Evolutionary conservation across 2,797 vertebrate genomes (phyloP).

Genomic region (Catharus ustulatus): DNA sequence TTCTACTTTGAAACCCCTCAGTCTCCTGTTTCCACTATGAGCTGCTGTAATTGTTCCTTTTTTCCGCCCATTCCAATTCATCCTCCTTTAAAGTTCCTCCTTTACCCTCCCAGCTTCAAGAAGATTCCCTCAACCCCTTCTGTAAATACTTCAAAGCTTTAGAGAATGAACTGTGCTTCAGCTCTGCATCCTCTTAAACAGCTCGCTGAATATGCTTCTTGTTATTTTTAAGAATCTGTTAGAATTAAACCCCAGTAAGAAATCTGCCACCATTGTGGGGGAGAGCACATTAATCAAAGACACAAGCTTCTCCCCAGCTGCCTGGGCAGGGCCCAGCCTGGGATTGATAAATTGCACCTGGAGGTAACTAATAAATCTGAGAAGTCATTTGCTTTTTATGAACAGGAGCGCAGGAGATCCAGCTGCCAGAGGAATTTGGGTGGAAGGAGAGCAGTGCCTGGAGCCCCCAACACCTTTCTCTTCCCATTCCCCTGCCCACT

Average conservation of each 20-base stretch:
- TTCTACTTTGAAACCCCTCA: neutral
- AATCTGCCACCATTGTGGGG: slow-evolving; percentile 47
- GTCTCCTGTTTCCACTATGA: neutral
- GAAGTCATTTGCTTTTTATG: slow-evolving; percentile 70
- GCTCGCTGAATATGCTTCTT: slow-evolving; percentile 24
- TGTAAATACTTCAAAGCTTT: slow-evolving; percentile 33
- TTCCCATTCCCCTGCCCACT: neutral
- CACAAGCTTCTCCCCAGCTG: slow-evolving; percentile 19
- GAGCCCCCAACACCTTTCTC: neutral
- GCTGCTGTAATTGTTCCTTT: neutral
- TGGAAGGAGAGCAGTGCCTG: neutral
- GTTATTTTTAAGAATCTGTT: slow-evolving; percentile 66
- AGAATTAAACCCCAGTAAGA: slow-evolving; percentile 67
- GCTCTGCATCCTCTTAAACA: slow-evolving; percentile 2
- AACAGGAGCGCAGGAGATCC: slow-evolving; percentile 35
- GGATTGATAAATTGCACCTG: slow-evolving; percentile 69
- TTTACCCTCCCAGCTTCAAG: neutral
- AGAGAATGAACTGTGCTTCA: neutral
- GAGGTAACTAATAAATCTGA: slow-evolving; percentile 72
- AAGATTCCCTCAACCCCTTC: neutral
- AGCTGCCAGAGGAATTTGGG: slow-evolving; percentile 16
- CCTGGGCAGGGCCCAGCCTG: slow-evolving; percentile 35
- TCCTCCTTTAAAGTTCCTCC: neutral
- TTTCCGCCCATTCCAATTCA: neutral
- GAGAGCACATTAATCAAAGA: slow-evolving; percentile 61